Conservation (phyloP, 2,113 vertebrate genomes). For the Macquaria australasica region DNA sequence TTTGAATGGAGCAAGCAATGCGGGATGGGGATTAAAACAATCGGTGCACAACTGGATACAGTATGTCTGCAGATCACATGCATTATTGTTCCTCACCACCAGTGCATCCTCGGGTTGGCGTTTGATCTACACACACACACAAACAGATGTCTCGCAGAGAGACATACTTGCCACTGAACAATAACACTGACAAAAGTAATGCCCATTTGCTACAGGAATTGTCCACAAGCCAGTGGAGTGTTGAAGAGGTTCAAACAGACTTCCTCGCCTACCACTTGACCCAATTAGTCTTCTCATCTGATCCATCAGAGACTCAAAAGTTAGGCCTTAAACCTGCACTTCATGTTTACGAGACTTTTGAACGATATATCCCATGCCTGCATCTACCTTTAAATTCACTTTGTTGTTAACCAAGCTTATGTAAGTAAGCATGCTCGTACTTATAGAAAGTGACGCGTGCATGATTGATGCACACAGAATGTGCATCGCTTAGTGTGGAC, state of each 20-base stretch:
- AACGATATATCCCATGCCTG: not conserved
- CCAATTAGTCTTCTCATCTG: not conserved
- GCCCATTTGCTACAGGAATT: not conserved
- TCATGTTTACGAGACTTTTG: not conserved
- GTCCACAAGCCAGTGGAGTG: not conserved
- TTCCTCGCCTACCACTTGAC: not conserved
- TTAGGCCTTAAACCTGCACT: not conserved
- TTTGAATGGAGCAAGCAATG: not conserved
- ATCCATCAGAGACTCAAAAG: not conserved
- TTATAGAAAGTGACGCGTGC: not conserved
- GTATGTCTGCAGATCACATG: not conserved
- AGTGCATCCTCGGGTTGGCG: not conserved
- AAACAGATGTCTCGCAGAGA: conserved; percentile 36
- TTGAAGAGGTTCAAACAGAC: not conserved
- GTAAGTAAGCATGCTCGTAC: no score
- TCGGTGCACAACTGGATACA: not conserved
- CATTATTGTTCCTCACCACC: not conserved
- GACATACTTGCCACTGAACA: not conserved
- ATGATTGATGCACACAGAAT: not conserved
- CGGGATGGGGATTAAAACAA: conserved; percentile 7
- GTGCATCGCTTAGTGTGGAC: not conserved
- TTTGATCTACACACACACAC: conserved; percentile 14
- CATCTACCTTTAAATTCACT: not conserved
- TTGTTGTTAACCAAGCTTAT: not conserved
- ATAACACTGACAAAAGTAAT: not conserved